These are phyloP conservation scores for Emydura subglobosa DNA, from an alignment of 2,113 vertebrate genomes.

Conservation along the genomic window DNA sequence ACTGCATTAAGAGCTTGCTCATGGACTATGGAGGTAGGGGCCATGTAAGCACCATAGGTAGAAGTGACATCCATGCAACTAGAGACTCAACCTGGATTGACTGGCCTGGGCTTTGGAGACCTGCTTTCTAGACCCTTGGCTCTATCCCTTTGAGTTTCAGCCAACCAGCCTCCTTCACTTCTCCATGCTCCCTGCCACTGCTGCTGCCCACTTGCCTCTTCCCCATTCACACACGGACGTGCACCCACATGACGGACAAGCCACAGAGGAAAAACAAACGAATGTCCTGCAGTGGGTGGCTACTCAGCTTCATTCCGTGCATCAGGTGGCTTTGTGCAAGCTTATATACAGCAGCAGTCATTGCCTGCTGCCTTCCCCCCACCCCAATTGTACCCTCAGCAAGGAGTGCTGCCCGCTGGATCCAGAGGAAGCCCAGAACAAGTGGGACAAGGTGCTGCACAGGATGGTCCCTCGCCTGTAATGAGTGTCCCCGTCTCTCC, in stretches of 20 bases:
- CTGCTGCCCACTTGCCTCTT: not conserved
- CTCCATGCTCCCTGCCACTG: not conserved
- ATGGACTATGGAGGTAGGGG: not conserved
- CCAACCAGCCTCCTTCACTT: not conserved
- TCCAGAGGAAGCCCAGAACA: not conserved
- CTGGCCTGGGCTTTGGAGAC: not conserved
- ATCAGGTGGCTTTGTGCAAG: not conserved
- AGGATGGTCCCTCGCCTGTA: not conserved
- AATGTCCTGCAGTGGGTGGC: not conserved
- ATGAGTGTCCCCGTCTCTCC: not conserved
- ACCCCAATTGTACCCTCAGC: not conserved
- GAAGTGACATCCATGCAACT: not conserved
- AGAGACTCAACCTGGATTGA: not conserved
- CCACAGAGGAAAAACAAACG: not conserved
- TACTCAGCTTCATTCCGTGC: not conserved
- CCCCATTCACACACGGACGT: not conserved
- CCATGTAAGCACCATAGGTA: not conserved
- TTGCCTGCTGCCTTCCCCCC: not conserved
- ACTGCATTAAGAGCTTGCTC: not conserved
- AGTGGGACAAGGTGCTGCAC: not conserved
- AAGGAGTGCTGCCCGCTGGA: not conserved
- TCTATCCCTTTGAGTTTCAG: not conserved
- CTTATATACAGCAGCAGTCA: not conserved
- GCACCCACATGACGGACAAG: not conserved
- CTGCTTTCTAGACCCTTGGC: not conserved